Base-by-base conservation (phyloP, 1,140 invertebrate species). In the Lerema accius region DNA sequence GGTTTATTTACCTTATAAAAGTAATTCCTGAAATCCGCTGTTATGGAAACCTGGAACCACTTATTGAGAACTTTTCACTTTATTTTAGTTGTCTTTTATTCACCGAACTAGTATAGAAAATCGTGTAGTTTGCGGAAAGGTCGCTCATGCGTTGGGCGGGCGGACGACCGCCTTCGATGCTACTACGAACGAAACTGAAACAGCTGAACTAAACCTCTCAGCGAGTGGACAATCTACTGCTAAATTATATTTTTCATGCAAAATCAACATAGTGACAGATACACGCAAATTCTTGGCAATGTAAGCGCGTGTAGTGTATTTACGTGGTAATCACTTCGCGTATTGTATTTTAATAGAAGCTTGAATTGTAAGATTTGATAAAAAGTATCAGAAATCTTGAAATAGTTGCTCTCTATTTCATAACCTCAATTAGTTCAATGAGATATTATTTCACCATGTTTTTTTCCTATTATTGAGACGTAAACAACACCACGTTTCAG, bases 131-230 rank as follows among this genome's bases (percentile, higher is more conserved):
- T 26, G 43, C 50, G 32, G 37, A 61, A 55, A 35, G 9, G 19
- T 35, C 46, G 7, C 50, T 17, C 6, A 16, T 15, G 43, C 58
- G 43, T 15, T 50, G 62, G 67, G 67, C 67, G 67, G 63, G 67
- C 67, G 67, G 67, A 32, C 67, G 67, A 62, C 62, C 62, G 26
- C 58, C 50, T 42, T 16, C 46, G n/a, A 17, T 50, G 67, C 37
- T 48, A 51, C 43, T 10, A 63, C 19, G 23, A 28, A 43, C 35
- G 46, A 16, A 28, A 69, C 67, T 69, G 63, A 69, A 53, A 45
- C 16, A 49, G 13, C 23, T 48, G 26, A 14, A 49, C 40, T 32
- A 55, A 43, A 43, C 51, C 48, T 40, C 16, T 16, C 37, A 40
- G 7, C 10, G 7, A 49, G 23, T 49, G 46, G 46, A 49, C 46